phyloP scores from a whole-genome alignment of 2,797 vertebrate species.

The Rhadinocentrus ornatus region DNA sequence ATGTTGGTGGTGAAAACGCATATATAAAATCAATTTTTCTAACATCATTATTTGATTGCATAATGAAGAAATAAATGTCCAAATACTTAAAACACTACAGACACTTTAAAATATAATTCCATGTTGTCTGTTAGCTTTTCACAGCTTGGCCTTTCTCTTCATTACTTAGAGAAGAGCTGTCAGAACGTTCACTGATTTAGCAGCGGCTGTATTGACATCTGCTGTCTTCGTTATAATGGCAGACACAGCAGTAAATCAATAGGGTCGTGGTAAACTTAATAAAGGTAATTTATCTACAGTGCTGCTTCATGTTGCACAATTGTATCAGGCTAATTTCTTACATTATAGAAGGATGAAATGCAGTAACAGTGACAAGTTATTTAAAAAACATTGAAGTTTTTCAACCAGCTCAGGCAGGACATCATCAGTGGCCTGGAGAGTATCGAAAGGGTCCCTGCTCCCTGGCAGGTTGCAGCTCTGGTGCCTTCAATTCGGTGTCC shows the following conservation, averaged over 20 bases:
- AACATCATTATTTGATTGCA: neutral
- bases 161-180: conserved; percentile 37
- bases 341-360: conserved; percentile 10
- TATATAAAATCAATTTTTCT: neutral
- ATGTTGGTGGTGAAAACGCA: neutral
- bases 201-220: conserved; percentile 43
- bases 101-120: conserved; percentile 22
- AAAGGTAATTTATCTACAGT: conserved; percentile 58
- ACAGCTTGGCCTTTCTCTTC: conserved; percentile 24
- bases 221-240: conserved; percentile 60
- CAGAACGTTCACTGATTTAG: conserved; percentile 43
- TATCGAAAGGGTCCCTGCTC: no score
- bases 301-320: conserved; percentile 22
- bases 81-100: neutral
- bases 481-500: no score
- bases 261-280: conserved; percentile 67
- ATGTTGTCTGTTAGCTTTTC: conserved; percentile 20
- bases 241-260: conserved; percentile 68
- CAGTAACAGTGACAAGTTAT: neutral
- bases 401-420: neutral
- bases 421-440: no score
- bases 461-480: no score
- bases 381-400: conserved; percentile 39
- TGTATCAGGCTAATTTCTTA: conserved; percentile 26
- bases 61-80: neutral